Percentiles rank a stretch among this genome's conserved stretches.
These are phyloP conservation scores for Polypterus bichir DNA, from an alignment of 2,113 vertebrate species.

Conservation along the genomic window DNA sequence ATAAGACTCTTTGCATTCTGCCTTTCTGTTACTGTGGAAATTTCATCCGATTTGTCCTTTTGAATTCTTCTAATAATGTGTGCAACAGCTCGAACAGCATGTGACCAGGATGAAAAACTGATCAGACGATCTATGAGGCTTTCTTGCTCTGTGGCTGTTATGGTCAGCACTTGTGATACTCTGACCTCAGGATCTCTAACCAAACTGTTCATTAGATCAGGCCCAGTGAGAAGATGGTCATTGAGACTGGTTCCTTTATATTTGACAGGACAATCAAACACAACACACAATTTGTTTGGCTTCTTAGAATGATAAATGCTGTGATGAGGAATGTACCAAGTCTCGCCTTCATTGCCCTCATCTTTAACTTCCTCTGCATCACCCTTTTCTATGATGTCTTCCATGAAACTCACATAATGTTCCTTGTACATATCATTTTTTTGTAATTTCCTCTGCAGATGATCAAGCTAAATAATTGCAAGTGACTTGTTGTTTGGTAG, in stretches of 20 bases:
- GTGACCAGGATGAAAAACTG: no score
- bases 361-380: constrained; percentile 8
- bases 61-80: no score
- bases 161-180: no score
- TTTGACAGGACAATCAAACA: not conserved
- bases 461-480: not conserved
- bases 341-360: not conserved
- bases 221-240: no score
- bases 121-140: no score
- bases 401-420: constrained; percentile 7
- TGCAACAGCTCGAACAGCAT: no score
- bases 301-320: constrained; percentile 3
- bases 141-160: no score
- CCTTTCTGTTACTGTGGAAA: no score
- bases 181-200: not conserved
- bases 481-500: not conserved
- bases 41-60: no score
- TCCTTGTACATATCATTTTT: constrained; percentile 8
- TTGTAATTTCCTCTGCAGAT: not conserved
- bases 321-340: constrained; percentile 10
- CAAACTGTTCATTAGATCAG: constrained; percentile 11
- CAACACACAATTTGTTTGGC: not conserved
- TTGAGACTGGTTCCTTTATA: no score
- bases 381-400: constrained; percentile 3
- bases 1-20: no score